A percentile compares a stretch with the other conserved stretches of the same genome.
Conservation (phyloP, 2,888 invertebrate species). For the Heliconius erato region DNA sequence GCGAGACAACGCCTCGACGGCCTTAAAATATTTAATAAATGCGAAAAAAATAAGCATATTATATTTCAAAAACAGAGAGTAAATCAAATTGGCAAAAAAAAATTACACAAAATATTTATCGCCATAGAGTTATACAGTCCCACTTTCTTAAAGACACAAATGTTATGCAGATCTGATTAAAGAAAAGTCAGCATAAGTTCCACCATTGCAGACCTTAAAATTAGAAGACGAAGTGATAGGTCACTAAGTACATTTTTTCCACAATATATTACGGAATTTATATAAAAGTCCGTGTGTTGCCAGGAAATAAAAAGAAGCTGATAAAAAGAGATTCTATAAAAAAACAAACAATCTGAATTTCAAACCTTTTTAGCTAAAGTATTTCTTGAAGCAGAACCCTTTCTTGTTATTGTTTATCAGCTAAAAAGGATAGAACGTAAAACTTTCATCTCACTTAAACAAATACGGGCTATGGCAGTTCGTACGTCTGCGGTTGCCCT, state of each 20-base stretch:
- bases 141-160: no score
- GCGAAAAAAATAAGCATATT: no score
- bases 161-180: not conserved
- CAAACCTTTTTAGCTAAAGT: not conserved
- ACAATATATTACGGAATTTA: not conserved
- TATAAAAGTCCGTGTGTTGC: no score
- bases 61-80: no score
- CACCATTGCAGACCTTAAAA: not conserved
- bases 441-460: conserved; percentile 42
- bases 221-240: not conserved
- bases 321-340: not conserved
- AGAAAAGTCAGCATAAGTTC: not conserved
- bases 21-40: no score
- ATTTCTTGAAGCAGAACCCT: not conserved
- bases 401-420: conserved; percentile 10
- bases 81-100: no score
- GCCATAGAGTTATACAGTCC: no score
- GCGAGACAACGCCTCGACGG: no score
- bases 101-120: no score
- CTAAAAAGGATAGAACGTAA: conserved; percentile 8
- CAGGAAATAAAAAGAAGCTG: not conserved
- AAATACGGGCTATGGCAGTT: conserved; percentile 24
- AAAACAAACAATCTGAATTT: not conserved
- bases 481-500: not conserved
- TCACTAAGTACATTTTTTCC: not conserved